Evolutionary conservation across 2,797 vertebrate genomes (phyloP).

Genomic region (Clamator glandarius): DNA sequence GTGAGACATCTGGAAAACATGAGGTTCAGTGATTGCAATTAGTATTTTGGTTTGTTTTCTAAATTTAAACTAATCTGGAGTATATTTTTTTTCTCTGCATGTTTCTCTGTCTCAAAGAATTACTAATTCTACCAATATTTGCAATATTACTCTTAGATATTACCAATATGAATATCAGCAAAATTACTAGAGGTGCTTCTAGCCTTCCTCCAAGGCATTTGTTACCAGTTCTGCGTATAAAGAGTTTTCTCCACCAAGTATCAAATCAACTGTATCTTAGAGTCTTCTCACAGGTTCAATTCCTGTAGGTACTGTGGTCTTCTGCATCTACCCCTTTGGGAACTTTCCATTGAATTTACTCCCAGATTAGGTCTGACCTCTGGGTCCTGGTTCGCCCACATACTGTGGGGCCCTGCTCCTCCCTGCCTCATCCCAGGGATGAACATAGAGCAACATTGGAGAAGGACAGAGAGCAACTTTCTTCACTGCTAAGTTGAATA

Average conservation of each 20-base stretch:
- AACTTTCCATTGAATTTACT: not conserved
- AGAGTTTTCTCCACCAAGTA: not conserved
- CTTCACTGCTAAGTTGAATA: not conserved
- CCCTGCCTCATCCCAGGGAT: accelerated
- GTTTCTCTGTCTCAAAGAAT: not conserved
- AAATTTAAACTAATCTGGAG: not conserved
- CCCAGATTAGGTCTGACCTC: not conserved
- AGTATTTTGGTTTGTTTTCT: not conserved
- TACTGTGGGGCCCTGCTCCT: not conserved
- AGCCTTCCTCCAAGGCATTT: not conserved
- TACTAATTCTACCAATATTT: not conserved
- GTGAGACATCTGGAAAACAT: not conserved
- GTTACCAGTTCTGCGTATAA: not conserved
- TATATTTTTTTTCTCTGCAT: not conserved
- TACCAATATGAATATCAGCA: not conserved
- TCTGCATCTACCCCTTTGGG: not conserved
- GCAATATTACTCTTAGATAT: not conserved
- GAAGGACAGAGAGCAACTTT: not conserved
- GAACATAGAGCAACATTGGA: not conserved
- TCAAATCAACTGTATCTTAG: not conserved
- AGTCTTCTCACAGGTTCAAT: not conserved
- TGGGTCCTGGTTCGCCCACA: not conserved
- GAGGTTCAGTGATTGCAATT: not conserved
- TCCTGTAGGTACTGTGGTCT: not conserved
- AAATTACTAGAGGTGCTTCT: not conserved